Evolutionary conservation across 2,888 invertebrate species (phyloP), one percentile per base, ranked within the genome.

Genomic region (Macaria liturata): DNA sequence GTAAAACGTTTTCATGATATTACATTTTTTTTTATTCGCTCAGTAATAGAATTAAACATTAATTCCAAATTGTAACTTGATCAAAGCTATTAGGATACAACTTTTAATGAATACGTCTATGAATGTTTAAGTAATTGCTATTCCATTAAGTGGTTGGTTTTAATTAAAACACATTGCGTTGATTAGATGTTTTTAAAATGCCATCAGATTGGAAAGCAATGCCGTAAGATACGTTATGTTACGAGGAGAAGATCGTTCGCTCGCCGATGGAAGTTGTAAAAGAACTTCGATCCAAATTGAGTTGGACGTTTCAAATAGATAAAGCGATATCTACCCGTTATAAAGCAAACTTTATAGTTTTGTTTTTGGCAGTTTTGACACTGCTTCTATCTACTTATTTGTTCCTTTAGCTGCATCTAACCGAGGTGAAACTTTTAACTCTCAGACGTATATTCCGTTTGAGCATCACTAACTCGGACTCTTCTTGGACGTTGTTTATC

Each of bases 351-450:
- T 92, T 92, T 92, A 92, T 92, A 89, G 92, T 91, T 91, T 92
- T 92, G 92, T 92, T 92, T 92, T 92, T 91, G 90, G 86, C 90
- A 91, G 90, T 91, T 91, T 85, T 88, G 91, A 91, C 91, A 84
- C 78, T 80, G 83, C 84, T 84, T 86, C 88, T 85, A 83, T 89
- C 88, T 88, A 87, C 86, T 89, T 90, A 90, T 90, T 91, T 90
- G 89, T 89, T 88, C 88, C 81, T 86, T 80, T 78, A 81, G 78
- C 75, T 84, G 86, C 86, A 85, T 85, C 83, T 80, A 81, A 86
- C 82, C 77, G 83, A 76, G 79, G 81, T 80, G 81, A 80, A 90
- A 88, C 84, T 90, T 90, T 86, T 87, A 89, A 89, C 86, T 89
- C 88, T 68, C 70, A 72, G 81, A 83, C 86, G 82, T 87, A 81